Percentiles rank a stretch among this genome's conserved stretches.
phyloP scores from a whole-genome alignment of 2,888 invertebrate genomes.

The Orthosia gothica region DNA sequence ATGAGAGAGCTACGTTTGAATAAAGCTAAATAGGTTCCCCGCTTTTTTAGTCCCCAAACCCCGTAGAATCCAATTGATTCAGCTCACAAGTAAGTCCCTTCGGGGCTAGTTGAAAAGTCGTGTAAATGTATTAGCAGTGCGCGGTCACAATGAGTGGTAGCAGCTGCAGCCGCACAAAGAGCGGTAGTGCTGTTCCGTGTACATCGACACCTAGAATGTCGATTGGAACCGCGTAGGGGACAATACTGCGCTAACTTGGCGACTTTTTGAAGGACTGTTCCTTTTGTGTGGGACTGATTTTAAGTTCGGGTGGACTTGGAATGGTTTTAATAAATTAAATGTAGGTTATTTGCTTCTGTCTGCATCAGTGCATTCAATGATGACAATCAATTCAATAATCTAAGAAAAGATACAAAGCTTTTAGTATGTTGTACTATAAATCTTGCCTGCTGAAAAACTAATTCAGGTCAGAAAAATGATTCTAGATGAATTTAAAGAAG shows the following conservation, averaged over 20 bases:
- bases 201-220: slow-evolving; percentile 12
- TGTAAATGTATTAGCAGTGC: slow-evolving; percentile 49
- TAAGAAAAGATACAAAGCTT: background rate
- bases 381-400: no score
- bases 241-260: slow-evolving; percentile 18
- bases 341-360: background rate
- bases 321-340: no score
- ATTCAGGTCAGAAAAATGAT: no score
- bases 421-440: background rate
- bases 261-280: background rate
- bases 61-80: slow-evolving; percentile 31
- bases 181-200: slow-evolving; percentile 60
- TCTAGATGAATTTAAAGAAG: no score
- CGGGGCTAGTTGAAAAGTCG: slow-evolving; percentile 58
- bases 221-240: background rate
- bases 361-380: background rate
- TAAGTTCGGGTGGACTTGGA: background rate
- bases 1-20: background rate
- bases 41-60: background rate
- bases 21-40: background rate
- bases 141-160: slow-evolving; percentile 20
- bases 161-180: slow-evolving; percentile 24
- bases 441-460: background rate
- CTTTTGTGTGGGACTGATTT: background rate
- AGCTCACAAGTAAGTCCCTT: slow-evolving; percentile 19